Conservation (phyloP, 1,140 invertebrate genomes). For the Tetraneura akinire region DNA sequence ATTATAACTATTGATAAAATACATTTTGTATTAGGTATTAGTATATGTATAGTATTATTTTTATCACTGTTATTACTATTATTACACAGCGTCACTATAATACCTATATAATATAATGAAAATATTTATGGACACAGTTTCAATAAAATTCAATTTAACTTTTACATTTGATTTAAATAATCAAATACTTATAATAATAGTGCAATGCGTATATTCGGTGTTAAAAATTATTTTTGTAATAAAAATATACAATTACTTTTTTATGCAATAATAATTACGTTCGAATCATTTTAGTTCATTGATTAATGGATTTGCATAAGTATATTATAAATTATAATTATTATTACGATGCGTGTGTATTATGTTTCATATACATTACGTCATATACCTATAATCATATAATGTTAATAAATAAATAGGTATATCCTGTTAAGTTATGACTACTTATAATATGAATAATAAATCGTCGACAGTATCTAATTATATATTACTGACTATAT, state of each 20-base stretch:
- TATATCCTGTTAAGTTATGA: too few relatives aligned
- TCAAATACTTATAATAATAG: not conserved
- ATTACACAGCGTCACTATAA: too few relatives aligned
- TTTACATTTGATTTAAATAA: slow-evolving; percentile 6
- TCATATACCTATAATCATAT: too few relatives aligned
- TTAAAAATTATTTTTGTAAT: too few relatives aligned
- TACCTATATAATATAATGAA: not conserved
- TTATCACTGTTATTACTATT: not conserved
- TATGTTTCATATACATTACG: not conserved
- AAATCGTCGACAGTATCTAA: too few relatives aligned
- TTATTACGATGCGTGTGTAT: not conserved
- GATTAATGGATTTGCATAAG: not conserved
- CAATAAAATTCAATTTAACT: not conserved
- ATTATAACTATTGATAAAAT: slow-evolving; percentile 1
- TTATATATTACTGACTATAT: too few relatives aligned
- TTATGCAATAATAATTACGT: too few relatives aligned
- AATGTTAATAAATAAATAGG: too few relatives aligned
- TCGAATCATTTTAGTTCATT: not conserved
- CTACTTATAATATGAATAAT: too few relatives aligned
- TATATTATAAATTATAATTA: not conserved
- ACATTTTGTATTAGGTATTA: slow-evolving; percentile 22
- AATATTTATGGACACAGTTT: slow-evolving; percentile 8
- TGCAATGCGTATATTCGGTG: too few relatives aligned
- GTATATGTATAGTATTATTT: slow-evolving; percentile 9
- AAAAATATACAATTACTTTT: too few relatives aligned